Percentiles rank a stretch among this genome's conserved stretches.
Conservation (phyloP, 2,113 vertebrate species). For the Gracilinanus agilis region DNA sequence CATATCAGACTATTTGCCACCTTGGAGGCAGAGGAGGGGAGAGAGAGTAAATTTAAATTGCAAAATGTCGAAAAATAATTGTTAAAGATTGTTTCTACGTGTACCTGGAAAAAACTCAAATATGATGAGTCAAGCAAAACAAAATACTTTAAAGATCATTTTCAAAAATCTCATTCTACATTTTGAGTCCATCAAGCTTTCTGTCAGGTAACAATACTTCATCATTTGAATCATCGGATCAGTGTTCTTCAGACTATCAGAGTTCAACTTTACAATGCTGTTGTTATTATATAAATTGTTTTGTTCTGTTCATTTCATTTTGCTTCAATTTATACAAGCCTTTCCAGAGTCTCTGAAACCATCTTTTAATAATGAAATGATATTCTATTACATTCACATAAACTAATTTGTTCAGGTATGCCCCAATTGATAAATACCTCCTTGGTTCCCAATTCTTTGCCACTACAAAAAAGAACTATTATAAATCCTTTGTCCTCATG, state of each 20-base stretch:
- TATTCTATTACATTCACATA: not conserved
- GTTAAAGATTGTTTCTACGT: no score
- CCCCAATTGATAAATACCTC: not conserved
- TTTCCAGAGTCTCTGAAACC: not conserved
- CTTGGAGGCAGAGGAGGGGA: no score
- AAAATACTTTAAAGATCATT: not conserved
- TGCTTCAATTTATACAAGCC: not conserved
- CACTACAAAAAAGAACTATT: not conserved
- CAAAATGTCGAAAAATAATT: no score
- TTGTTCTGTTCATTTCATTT: no score
- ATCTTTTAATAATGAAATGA: not conserved
- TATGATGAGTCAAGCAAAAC: not conserved
- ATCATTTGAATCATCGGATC: not conserved
- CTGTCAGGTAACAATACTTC: not conserved
- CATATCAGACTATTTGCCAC: no score
- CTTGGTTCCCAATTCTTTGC: no score
- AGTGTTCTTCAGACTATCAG: not conserved
- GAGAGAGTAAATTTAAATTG: no score
- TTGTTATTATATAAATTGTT: no score
- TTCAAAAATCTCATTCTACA: not conserved
- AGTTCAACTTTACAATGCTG: not conserved
- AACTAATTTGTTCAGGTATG: not conserved
- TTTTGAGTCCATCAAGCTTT: not conserved
- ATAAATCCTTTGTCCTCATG: not conserved
- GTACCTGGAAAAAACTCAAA: not conserved